Evolutionary conservation across 2,888 invertebrate species (phyloP).

Genomic region (Pediacus dermestoides): DNA sequence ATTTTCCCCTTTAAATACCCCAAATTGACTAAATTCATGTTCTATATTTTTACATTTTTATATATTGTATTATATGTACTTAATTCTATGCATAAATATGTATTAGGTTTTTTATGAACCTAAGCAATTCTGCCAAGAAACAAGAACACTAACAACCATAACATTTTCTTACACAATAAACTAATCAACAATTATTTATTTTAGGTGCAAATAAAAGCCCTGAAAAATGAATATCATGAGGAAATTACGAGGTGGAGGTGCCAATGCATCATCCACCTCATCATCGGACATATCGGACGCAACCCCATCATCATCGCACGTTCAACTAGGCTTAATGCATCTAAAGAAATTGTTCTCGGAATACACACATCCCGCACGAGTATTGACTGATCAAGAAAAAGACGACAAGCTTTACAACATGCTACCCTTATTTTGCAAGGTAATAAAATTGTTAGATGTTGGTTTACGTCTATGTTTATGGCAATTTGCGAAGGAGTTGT

Average conservation of each 20-base stretch:
- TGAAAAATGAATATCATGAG: constrained; percentile 83
- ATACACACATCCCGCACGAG: constrained; percentile 84
- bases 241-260: constrained; percentile 71
- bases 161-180: too few species aligned
- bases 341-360: constrained; percentile 94
- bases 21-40: too few species aligned
- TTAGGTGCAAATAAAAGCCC: constrained; percentile 10
- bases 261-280: constrained; percentile 51
- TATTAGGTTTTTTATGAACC: too few species aligned
- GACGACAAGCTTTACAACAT: constrained; percentile 95
- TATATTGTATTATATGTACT: constrained; percentile 2
- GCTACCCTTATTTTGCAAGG: constrained; percentile 97
- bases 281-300: constrained; percentile 58
- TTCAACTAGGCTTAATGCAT: constrained; percentile 92
- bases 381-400: constrained; percentile 74
- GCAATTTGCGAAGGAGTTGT: too few species aligned
- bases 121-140: too few species aligned
- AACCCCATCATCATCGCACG: constrained; percentile 66
- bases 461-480: too few species aligned
- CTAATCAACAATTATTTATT: constrained; percentile 6
- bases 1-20: too few species aligned
- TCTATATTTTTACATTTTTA: constrained; percentile 3
- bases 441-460: too few species aligned
- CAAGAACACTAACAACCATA: too few species aligned
- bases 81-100: not conserved